Evolutionary conservation across 1,140 invertebrate genomes (phyloP).

Genomic region (Leptinotarsa lineolata): DNA sequence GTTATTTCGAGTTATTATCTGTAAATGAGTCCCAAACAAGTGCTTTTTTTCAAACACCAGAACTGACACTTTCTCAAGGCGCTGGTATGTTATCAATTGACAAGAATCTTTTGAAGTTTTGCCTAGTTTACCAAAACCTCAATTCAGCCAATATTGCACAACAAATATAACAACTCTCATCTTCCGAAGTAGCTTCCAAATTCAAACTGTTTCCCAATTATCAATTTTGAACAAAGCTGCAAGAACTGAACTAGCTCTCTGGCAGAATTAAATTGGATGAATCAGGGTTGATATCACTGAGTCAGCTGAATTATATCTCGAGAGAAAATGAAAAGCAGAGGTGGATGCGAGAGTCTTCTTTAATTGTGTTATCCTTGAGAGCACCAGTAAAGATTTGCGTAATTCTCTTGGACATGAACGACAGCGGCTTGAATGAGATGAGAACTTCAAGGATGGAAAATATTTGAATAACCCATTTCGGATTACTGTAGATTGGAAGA

Average conservation of each 20-base stretch:
- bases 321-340: neutral
- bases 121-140: too few species aligned
- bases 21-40: too few species aligned
- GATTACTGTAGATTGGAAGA: neutral
- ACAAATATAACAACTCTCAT: too few species aligned
- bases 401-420: neutral
- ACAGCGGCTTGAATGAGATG: neutral
- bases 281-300: neutral
- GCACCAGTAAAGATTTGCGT: neutral
- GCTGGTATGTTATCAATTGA: too few species aligned
- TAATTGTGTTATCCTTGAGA: slow-evolving; percentile 1
- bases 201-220: neutral
- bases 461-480: neutral
- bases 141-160: too few species aligned
- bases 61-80: too few species aligned
- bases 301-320: neutral
- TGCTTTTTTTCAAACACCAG: too few species aligned
- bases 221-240: neutral
- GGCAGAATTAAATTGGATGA: neutral
- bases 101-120: too few species aligned
- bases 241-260: neutral
- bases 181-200: neutral
- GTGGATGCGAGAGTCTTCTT: neutral
- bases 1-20: too few species aligned
- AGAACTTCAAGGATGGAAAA: neutral